Evolutionary conservation across 2,113 vertebrate genomes (phyloP).

Genomic region (Nibea coibor): DNA sequence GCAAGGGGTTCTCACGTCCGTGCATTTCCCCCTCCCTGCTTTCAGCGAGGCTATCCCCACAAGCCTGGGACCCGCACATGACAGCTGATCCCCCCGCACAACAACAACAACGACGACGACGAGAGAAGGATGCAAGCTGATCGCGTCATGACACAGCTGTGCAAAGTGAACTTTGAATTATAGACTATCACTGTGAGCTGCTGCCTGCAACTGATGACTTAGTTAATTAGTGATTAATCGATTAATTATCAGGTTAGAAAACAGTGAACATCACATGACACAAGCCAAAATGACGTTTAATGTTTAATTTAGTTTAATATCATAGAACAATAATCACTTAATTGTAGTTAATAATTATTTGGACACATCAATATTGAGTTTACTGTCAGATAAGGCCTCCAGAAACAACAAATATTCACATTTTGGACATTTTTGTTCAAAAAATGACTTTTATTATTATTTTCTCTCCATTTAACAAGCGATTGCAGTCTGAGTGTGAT

Average conservation of each 20-base stretch:
- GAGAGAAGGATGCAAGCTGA: slow-evolving; percentile 11
- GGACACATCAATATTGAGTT: neutral
- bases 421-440: neutral
- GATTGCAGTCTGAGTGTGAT: too few species aligned
- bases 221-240: neutral
- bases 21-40: slow-evolving; percentile 35
- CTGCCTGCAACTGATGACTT: neutral
- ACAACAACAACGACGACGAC: slow-evolving; percentile 18
- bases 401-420: neutral
- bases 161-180: neutral
- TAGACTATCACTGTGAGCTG: neutral
- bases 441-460: neutral
- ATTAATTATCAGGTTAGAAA: too few species aligned
- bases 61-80: slow-evolving; percentile 36
- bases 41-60: slow-evolving; percentile 67
- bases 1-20: slow-evolving; percentile 77
- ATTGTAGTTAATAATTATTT: neutral
- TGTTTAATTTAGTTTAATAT: neutral
- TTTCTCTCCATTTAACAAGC: too few species aligned
- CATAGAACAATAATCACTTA: neutral
- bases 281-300: neutral
- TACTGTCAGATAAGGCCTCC: too few species aligned
- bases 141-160: neutral
- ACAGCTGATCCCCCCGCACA: slow-evolving; percentile 61
- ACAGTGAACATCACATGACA: neutral